Conservation (phyloP, 2,113 vertebrate species). For the Protomyctophum bolini region DNA sequence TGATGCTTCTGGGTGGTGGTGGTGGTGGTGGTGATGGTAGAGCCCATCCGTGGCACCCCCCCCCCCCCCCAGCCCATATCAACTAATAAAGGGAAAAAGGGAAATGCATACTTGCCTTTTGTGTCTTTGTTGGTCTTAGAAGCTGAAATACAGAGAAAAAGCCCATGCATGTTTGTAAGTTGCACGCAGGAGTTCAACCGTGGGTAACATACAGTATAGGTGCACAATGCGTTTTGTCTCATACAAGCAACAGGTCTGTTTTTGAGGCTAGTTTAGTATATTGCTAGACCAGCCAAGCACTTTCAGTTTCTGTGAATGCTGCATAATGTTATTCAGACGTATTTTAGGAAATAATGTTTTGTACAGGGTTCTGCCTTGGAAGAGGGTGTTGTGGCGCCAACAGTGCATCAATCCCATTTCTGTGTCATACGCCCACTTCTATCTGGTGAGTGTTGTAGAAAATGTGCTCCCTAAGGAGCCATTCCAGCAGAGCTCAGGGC, state of each 20-base stretch:
- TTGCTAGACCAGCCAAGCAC: neutral
- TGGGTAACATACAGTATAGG: too few relatives aligned
- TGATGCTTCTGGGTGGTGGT: too few relatives aligned
- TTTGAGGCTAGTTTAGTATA: too few relatives aligned
- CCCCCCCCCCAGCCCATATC: neutral
- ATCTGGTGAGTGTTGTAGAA: conserved; percentile 3
- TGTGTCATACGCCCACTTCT: conserved; percentile 10
- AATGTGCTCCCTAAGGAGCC: conserved; percentile 21
- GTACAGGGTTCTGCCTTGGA: neutral
- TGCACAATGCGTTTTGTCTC: too few relatives aligned
- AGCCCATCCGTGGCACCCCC: neutral
- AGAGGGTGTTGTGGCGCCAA: conserved; percentile 1
- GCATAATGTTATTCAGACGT: conserved; percentile 2
- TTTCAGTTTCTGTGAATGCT: neutral
- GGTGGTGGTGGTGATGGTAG: too few relatives aligned
- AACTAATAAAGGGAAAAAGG: conserved; percentile 24
- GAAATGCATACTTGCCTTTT: neutral
- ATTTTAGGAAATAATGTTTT: conserved; percentile 4
- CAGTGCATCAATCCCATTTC: conserved; percentile 13
- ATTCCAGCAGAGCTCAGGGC: conserved; percentile 22
- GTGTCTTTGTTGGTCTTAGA: conserved; percentile 22
- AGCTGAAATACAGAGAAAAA: neutral
- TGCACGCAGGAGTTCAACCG: too few relatives aligned
- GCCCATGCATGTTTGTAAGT: neutral
- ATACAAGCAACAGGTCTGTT: too few relatives aligned